phyloP scores from a whole-genome alignment of 2,797 vertebrate genomes.

The Gymnocypris eckloni region DNA sequence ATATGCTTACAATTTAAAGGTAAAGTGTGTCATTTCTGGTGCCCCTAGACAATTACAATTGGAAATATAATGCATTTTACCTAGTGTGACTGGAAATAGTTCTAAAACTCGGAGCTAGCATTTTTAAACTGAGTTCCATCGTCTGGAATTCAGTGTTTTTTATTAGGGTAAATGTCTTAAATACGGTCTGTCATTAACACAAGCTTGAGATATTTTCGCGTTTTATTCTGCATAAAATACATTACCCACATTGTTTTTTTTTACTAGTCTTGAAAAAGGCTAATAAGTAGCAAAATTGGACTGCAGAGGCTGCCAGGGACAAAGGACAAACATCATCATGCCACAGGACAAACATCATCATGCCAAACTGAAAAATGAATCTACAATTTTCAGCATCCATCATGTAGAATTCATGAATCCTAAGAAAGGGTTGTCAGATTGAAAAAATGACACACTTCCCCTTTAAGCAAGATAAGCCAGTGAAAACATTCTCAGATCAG shows the following conservation, averaged over 20 bases:
- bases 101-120: not conserved
- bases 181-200: not conserved
- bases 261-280: not conserved
- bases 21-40: conserved; percentile 16
- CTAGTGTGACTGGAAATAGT: not conserved
- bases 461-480: conserved; percentile 26
- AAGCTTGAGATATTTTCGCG: not conserved
- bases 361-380: not conserved
- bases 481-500: conserved; percentile 1
- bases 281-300: not conserved
- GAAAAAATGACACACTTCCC: conserved; percentile 18
- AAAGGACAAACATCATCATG: not conserved
- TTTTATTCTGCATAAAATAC: not conserved
- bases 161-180: not conserved
- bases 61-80: not conserved
- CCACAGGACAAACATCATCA: not conserved
- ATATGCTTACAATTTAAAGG: not conserved
- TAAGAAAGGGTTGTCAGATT: not conserved
- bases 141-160: not conserved
- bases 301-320: too few species aligned
- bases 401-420: not conserved
- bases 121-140: not conserved
- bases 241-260: not conserved
- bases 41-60: not conserved
- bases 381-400: not conserved